phyloP scores from a whole-genome alignment of 2,888 invertebrate genomes.

The Trichacis sp. region DNA sequence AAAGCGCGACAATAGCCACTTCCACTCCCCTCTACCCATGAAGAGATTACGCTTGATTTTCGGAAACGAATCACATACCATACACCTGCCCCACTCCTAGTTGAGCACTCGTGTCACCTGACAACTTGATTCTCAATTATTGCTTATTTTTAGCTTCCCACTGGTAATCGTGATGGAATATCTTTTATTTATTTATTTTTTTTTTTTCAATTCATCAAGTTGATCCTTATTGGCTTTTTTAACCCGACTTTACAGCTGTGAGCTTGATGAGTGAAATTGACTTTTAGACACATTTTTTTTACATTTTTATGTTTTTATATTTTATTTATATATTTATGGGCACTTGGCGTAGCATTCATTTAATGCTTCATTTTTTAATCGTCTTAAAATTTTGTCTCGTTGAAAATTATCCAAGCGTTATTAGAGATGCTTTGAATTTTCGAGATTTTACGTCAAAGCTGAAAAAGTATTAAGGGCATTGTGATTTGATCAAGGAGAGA shows the following conservation, averaged over 20 bases:
- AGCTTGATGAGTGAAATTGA: too few relatives aligned
- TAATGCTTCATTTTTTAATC: too few relatives aligned
- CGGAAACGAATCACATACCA: conserved; percentile 90
- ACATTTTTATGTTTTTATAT: conserved; percentile 8
- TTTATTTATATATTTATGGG: neutral
- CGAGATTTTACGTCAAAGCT: neutral
- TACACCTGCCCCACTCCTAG: conserved; percentile 84
- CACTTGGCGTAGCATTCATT: neutral
- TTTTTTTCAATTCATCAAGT: too few relatives aligned
- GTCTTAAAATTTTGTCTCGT: too few relatives aligned
- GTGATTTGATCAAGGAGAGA: neutral
- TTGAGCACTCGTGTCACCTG: conserved; percentile 47
- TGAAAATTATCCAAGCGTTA: neutral
- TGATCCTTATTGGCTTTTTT: too few relatives aligned
- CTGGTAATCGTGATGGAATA: too few relatives aligned
- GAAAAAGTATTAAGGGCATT: neutral
- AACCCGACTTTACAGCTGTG: too few relatives aligned
- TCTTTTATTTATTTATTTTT: too few relatives aligned
- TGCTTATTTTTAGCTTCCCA: too few relatives aligned
- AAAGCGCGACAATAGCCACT: conserved; percentile 64
- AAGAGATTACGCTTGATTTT: conserved; percentile 89
- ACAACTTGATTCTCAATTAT: neutral
- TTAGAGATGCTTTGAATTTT: too few relatives aligned
- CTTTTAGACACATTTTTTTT: too few relatives aligned
- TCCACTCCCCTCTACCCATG: conserved; percentile 76